Evolutionary conservation across 2,113 vertebrate species (phyloP), one percentile per base, ranked within the genome.

Genomic region (Thomomys bottae): DNA sequence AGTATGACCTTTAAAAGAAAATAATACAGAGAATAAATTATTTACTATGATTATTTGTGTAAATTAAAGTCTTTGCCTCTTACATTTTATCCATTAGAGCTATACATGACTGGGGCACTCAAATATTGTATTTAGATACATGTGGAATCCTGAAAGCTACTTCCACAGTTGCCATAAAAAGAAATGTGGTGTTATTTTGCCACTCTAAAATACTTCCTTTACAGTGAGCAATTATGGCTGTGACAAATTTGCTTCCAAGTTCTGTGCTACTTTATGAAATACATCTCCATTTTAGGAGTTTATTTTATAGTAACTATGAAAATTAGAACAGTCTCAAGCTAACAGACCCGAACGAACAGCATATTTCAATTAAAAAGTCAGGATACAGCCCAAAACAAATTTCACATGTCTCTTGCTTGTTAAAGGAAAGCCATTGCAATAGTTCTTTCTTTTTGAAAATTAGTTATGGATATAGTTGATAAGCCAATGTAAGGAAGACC

Each of bases 51-150:
- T 54, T 54, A 54, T 54, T 54, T 54, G 18, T 54, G 17, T 17
- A 54, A 97, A 96, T 92, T 88, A 93, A 96, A 84, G 95, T 93
- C 76, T 80, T 79, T n/a, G 79, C 81, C 88, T 94, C 92, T 82
- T 94, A 79, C 86, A 61, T 90, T 15, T 8, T 95, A 91, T 79
- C 28, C 11, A 14, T 24, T 45, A 17, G 38, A 89, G n/a, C 61
- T 95, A 61, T 6, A 63, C 21, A 61, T 79, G 73, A 67, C 59
- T 68, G 34, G 87, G 86, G 36, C 23, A 36, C n/a, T 38, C 3
- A 64, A 40, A 61, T 59, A 26, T 8, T 61, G 28, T 26, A 81
- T 57, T 71, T 38, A 4, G 59, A 26, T 23, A 20, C 49, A 28
- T 30, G 77, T 57, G 70, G 80, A 71, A 78, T 49, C 6, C 34